Evolutionary conservation across 2,888 invertebrate species (phyloP).

Genomic region (Coleophora deauratella): DNA sequence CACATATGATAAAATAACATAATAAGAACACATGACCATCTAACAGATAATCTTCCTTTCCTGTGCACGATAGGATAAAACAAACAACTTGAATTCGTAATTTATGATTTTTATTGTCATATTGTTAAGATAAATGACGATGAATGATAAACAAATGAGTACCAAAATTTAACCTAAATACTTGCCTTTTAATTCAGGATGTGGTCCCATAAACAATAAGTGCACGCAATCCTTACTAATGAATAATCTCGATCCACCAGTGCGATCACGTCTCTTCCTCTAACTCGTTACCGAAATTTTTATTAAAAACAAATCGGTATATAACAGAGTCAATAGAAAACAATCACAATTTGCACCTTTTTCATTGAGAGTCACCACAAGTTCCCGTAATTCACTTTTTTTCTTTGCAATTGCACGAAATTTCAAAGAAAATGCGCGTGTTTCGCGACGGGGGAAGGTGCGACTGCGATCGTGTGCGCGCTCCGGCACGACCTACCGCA

Average conservation of each 20-base stretch:
- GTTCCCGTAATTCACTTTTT: slow-evolving; percentile 54
- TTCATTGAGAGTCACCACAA: slow-evolving; percentile 51
- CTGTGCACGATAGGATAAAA: no score
- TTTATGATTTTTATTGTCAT: no score
- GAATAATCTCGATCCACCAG: slow-evolving; percentile 50
- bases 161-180: no score
- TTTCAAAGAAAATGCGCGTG: slow-evolving; percentile 67
- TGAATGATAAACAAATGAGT: no score
- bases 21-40: no score
- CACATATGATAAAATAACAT: no score
- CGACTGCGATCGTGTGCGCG: slow-evolving; percentile 63
- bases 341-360: slow-evolving; percentile 56
- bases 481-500: slow-evolving; percentile 68
- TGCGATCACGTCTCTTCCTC: slow-evolving; percentile 48
- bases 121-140: no score
- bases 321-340: slow-evolving; percentile 45
- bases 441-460: slow-evolving; percentile 37
- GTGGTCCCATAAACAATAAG: not conserved
- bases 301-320: slow-evolving; percentile 26
- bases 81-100: no score
- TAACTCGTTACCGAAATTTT: slow-evolving; percentile 34
- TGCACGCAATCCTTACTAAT: slow-evolving; percentile 59
- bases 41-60: no score
- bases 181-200: slow-evolving; percentile 20
- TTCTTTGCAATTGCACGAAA: slow-evolving; percentile 70